Evolutionary conservation across 2,113 vertebrate species (phyloP).

Genomic region (Chloroceryle aenea): DNA sequence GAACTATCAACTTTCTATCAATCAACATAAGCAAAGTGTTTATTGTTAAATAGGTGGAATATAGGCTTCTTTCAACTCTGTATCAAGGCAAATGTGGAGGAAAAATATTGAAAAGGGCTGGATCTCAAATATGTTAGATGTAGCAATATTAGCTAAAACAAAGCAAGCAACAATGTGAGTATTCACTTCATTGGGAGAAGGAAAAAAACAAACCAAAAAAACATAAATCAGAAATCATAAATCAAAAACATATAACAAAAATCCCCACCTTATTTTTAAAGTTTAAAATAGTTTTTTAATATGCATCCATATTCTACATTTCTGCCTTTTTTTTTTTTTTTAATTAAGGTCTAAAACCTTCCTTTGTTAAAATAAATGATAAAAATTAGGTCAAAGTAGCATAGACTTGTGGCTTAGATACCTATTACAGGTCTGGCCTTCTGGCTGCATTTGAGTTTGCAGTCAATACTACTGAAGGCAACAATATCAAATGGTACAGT

Average conservation of each 20-base stretch:
- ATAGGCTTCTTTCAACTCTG: too few species aligned
- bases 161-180: not conserved
- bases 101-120: not conserved
- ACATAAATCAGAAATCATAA: too few species aligned
- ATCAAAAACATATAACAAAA: too few species aligned
- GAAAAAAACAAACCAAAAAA: not conserved
- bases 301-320: not conserved
- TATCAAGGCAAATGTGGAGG: not conserved
- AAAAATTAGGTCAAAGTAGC: not conserved
- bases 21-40: too few species aligned
- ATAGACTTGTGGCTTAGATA: not conserved
- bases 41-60: too few species aligned
- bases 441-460: not conserved
- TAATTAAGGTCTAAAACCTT: not conserved
- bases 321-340: not conserved
- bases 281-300: not conserved
- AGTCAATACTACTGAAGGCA: not conserved
- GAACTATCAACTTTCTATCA: too few species aligned
- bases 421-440: not conserved
- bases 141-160: not conserved
- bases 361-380: not conserved
- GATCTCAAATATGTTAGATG: not conserved
- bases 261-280: not conserved
- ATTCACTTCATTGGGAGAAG: fast-evolving
- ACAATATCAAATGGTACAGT: not conserved